Evolutionary conservation across 1,140 invertebrate genomes (phyloP), one percentile per base, ranked within the genome.

Genomic region (Colletes latitarsis): DNA sequence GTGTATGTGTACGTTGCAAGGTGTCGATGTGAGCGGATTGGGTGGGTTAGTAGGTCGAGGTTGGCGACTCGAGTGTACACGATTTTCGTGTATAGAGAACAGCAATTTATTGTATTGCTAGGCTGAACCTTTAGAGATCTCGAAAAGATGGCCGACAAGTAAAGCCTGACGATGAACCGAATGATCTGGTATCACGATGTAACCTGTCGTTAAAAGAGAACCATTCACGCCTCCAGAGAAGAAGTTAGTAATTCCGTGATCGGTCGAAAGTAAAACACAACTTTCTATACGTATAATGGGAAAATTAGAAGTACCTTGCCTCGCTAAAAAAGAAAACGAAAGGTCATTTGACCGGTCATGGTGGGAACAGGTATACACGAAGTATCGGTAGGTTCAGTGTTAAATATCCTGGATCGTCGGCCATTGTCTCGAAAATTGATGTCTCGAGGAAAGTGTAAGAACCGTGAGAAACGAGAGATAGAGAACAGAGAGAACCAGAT

Each of bases 1-100:
- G 6, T 19, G n/a, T 76, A 62, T 46, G n/a, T 15, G 30, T 1
- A 1, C 30, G 30, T 68, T 77, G 41, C n/a, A 41, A 77, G 52
- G 53, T 81, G 66, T 84, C 41, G 49, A 60, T 62, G 76, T 85
- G 62, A 82, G 43, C 64, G 55, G 78, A 74, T 14, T 64, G 85
- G 81, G 53, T 83, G 21, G 85, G 63, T 85, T 79, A 73, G 68
- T 77, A 46, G 81, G 68, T 86, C 76, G 81, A 86, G 83, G 81
- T 72, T 86, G 63, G 21, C 77, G 19, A 41, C 57, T 75, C 62
- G 9, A 19, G 69, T 21, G 6, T 30, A 58, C 19, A 14, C 14
- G 41, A 75, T 73, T 41, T 58, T 14, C 39, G 30, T 58, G 46
- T 52, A 72, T 4, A 21, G 43, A 19, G 60, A 62, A 21, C 39